Conservation (phyloP, 2,113 vertebrate genomes). For the Larimichthys polyactis region DNA sequence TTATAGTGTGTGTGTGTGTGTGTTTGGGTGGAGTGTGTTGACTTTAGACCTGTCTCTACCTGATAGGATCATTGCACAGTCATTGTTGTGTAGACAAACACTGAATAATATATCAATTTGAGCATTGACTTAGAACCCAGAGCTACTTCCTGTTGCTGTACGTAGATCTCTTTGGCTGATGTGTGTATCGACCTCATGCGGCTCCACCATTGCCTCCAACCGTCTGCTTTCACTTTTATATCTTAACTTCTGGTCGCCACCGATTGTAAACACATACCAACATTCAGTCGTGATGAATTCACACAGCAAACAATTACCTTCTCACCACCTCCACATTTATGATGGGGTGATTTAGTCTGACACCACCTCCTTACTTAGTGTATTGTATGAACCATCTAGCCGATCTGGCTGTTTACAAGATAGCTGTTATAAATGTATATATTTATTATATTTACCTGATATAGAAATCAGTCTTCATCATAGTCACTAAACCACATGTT, state of each 20-base stretch:
- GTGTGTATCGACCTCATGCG: neutral
- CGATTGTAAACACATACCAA: neutral
- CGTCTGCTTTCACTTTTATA: neutral
- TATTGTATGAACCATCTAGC: too few relatives aligned
- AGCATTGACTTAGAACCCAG: neutral
- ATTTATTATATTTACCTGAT: too few relatives aligned
- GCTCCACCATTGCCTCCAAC: neutral
- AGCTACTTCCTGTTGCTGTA: neutral
- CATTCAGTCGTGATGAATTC: neutral
- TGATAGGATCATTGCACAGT: neutral
- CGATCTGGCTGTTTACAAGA: too few relatives aligned
- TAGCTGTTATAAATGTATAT: too few relatives aligned
- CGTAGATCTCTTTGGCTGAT: neutral
- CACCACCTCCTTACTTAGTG: too few relatives aligned
- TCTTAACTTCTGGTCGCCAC: neutral
- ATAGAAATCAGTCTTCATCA: too few relatives aligned
- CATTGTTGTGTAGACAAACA: slow-evolving; percentile 17
- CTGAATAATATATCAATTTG: neutral
- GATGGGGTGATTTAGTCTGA: too few relatives aligned
- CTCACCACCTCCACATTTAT: too few relatives aligned
- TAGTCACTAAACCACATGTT: too few relatives aligned
- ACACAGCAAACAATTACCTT: neutral
- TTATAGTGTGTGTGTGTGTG: neutral
- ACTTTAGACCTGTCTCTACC: neutral
- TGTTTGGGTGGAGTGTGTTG: slow-evolving; percentile 29